Conservation (phyloP, 2,888 invertebrate species). For the Lasiommata megera region DNA sequence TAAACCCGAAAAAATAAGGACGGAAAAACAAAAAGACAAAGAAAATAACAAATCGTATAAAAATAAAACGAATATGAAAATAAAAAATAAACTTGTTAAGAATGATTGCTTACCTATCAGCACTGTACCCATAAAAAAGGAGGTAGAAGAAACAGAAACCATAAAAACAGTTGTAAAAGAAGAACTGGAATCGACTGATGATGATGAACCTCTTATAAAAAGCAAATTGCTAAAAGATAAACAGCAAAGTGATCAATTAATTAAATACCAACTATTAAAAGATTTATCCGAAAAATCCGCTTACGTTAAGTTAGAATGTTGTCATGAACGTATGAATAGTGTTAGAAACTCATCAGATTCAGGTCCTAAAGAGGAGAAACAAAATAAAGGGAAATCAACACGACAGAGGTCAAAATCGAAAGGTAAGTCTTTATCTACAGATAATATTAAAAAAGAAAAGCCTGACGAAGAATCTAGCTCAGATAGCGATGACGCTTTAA, state of each 20-base stretch:
- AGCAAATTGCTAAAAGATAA: constrained; percentile 69
- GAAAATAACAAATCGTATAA: constrained; percentile 45
- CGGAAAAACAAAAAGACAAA: constrained; percentile 48
- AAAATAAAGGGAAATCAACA: constrained; percentile 49
- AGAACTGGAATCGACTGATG: constrained; percentile 67
- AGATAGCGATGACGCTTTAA: constrained; percentile 64
- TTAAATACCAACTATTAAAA: constrained; percentile 67
- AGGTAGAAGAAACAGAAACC: constrained; percentile 41
- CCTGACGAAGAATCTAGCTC: constrained; percentile 57
- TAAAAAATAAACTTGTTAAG: constrained; percentile 48
- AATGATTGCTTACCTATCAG: constrained; percentile 34
- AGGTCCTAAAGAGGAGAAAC: constrained; percentile 55
- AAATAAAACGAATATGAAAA: constrained; percentile 42
- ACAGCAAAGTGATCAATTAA: constrained; percentile 52
- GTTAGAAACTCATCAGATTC: constrained; percentile 63
- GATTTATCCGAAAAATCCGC: constrained; percentile 74
- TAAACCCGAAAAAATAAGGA: constrained; percentile 43
- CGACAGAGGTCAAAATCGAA: constrained; percentile 54
- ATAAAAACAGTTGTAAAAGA: constrained; percentile 55
- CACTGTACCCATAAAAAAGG: constrained; percentile 41
- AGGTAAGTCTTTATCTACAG: constrained; percentile 52
- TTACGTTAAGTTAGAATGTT: constrained; percentile 74
- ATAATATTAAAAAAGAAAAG: constrained; percentile 61
- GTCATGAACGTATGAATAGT: constrained; percentile 68
- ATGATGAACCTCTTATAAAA: constrained; percentile 69